Evolutionary conservation across 2,113 vertebrate species (phyloP).

Genomic region (Nerophis lumbriciformis): DNA sequence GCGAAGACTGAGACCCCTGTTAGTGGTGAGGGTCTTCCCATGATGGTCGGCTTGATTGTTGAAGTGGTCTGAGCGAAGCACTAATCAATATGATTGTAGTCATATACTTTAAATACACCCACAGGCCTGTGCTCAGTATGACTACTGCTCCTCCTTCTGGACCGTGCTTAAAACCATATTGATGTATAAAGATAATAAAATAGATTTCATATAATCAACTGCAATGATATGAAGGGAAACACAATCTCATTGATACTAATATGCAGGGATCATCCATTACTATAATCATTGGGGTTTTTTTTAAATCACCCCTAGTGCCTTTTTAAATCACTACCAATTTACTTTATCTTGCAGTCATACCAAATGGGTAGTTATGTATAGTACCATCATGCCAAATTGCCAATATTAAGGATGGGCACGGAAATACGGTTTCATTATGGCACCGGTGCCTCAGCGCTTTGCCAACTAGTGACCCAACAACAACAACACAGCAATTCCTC

Average conservation of each 20-base stretch:
- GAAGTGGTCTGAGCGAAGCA: constrained; percentile 58
- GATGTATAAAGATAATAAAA: constrained; percentile 38
- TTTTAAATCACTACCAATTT: not conserved
- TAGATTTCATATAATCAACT: constrained; percentile 40
- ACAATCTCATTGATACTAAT: constrained; percentile 22
- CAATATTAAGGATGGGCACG: no score
- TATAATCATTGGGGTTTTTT: constrained; percentile 14
- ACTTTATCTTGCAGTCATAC: not conserved
- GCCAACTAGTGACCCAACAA: no score
- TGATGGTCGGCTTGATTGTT: constrained; percentile 61
- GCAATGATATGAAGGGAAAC: constrained; percentile 19
- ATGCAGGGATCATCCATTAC: constrained; percentile 17
- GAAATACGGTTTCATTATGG: no score
- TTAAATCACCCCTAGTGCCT: constrained; percentile 4
- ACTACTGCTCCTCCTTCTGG: constrained; percentile 50
- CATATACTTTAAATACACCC: constrained; percentile 53
- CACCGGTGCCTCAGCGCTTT: no score
- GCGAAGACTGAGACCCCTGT: constrained; percentile 31
- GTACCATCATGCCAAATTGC: no score
- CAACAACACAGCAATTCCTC: no score
- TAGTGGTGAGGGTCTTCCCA: constrained; percentile 36
- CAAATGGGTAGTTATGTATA: not conserved
- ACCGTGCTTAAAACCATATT: constrained; percentile 39
- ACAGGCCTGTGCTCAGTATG: constrained; percentile 50
- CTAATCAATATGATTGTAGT: constrained; percentile 65